Base-by-base conservation (phyloP, 2,888 invertebrate species). In the Celastrina argiolus region DNA sequence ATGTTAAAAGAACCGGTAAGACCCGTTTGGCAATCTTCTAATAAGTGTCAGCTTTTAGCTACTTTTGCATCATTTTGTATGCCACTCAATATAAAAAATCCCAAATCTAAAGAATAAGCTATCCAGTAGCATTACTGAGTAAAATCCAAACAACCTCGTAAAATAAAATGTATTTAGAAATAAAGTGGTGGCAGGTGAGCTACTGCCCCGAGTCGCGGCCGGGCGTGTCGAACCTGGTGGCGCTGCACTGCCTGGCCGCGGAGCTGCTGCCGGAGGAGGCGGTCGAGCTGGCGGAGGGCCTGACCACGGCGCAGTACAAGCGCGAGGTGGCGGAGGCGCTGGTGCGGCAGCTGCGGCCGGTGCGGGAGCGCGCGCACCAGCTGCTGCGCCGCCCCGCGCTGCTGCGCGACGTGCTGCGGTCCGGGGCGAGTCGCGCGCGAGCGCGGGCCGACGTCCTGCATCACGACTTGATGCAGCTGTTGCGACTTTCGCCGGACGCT, bases 161-260 rank as follows among this genome's bases (percentile, higher is more conserved):
- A 28, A 5, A 28, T 28, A 28, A 28, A 5, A 28, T 28, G 2
- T 28, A 28, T 5, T 28, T 28, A 5, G 28, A 31, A 31, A 31
- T 31, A 5, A 31, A 31, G 1, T 31, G 31, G 7, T 31, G 31
- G 7, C 75, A 92, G 88, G 94, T 99, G 10, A 94, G 95, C 12
- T 99, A 93, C 84, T 96, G 97, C 72, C 96, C 96, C 1, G 93
- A 92, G 66, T 81, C 83, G 6, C 92, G 99, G 70, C 96, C 97
- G 0, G 99, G 97, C 28, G 96, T 99, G 16, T 92, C 98, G 63
- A 99, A 99, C 91, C 92, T 99, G 67, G 92, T 99, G 71, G 91
- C 92, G 67, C 95, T 98, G 70, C 97, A 98, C 88, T 94, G 96
- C 63, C 92, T 96, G 67, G 88, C 96, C 22, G 93, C 94, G 18